Base-by-base conservation (phyloP, 2,113 vertebrate genomes). In the Pavo muticus region DNA sequence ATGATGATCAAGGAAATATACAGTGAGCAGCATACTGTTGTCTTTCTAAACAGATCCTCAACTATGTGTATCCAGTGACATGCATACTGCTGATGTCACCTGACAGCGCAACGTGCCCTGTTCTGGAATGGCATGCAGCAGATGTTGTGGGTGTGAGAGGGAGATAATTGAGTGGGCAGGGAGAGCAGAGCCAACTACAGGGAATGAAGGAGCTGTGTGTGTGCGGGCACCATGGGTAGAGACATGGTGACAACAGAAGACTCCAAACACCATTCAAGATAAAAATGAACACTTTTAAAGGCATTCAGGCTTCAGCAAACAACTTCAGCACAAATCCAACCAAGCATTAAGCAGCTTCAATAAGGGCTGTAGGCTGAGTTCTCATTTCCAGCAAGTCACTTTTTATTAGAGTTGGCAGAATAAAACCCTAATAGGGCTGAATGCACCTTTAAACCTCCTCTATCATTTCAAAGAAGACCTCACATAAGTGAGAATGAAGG, bases 111-210 rank as follows among this genome's bases (percentile, higher is more conserved):
- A 16, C 37, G 50, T 20, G 57, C 48, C n/a, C 48, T 10, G 21
- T 7, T 21, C 45, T 73, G 35, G 21, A 30, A 4, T 68, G 37
- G 9, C 30, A 32, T 15, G 14, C 10, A 48, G 11, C 27, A 37
- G 40, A 9, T 70, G 32, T 10, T 4, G 7, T 0, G 0, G 8
- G n/a, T 32, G 7, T 2, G 0, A 64, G 30, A 45, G 30, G 6
- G 5, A 0, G 1, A 10, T 65, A 78, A 6, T 2, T 5, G 5
- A 4, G 19, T 56, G 13, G 1, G 18, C 9, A 65, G 11, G 48
- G 25, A 29, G 8, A 54, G 10, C 10, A 39, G 14, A 73, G 30
- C 14, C 0, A 1, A 6, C 64, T 2, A 1, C 14, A 1, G 0
- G 3, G 24, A 21, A 5, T 14, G 15, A 59, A 84, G 10, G 11